phyloP scores from a whole-genome alignment of 2,113 vertebrate genomes.

The Ondatra zibethicus region DNA sequence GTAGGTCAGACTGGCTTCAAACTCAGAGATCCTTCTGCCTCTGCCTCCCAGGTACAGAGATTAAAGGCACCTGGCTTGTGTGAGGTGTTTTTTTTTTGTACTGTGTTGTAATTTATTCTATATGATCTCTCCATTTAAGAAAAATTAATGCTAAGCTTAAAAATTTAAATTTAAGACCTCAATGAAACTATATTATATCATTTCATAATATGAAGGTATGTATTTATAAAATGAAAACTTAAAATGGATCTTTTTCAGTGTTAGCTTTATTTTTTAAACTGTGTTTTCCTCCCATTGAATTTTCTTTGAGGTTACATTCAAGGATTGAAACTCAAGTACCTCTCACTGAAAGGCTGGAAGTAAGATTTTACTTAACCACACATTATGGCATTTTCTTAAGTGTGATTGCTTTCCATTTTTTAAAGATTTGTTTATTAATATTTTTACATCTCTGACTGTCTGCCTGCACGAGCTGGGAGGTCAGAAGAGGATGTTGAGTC shows the following conservation, averaged over 20 bases:
- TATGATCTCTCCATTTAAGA: not conserved
- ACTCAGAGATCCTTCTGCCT: not conserved
- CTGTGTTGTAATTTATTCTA: not conserved
- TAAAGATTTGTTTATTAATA: not conserved
- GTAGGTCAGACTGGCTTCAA: not conserved
- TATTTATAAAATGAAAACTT: conserved; percentile 37
- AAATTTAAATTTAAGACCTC: conserved; percentile 20
- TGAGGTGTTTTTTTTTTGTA: not conserved
- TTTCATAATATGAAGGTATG: not conserved
- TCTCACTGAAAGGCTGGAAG: conserved; percentile 28
- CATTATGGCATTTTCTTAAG: conserved; percentile 8
- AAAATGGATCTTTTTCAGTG: not conserved
- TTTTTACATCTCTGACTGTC: not conserved
- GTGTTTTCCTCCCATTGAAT: not conserved
- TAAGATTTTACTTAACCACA: conserved; percentile 17
- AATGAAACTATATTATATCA: not conserved
- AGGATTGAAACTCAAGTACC: not conserved
- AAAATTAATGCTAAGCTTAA: conserved; percentile 51
- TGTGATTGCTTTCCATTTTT: not conserved
- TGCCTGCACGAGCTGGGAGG: not conserved
- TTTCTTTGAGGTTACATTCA: not conserved
- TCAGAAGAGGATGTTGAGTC: not conserved
- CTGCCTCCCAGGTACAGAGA: not conserved
- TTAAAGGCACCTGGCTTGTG: not conserved
- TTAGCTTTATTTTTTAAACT: not conserved